A percentile compares a stretch with the other conserved stretches of the same genome.
Conservation (phyloP, 1,140 invertebrate genomes). For the Paracyclopina nana region DNA sequence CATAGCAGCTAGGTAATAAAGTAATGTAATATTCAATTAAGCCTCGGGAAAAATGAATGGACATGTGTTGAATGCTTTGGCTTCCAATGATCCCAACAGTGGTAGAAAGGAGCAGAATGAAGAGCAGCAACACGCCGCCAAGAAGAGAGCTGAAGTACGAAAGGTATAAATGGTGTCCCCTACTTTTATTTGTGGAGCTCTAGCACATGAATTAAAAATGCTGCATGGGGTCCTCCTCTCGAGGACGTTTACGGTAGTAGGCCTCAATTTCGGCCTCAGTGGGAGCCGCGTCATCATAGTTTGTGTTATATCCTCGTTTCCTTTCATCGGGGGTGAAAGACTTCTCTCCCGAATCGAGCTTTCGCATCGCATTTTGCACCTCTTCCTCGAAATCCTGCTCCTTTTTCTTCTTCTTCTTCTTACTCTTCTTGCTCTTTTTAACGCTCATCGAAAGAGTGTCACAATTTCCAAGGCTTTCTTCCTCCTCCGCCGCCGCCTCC, state of each 20-base stretch:
- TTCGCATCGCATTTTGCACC: constrained; percentile 28
- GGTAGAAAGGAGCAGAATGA: no score
- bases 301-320: constrained; percentile 74
- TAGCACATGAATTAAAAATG: not conserved
- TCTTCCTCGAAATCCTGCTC: constrained; percentile 29
- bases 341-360: constrained; percentile 19
- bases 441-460: constrained; percentile 18
- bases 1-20: no score
- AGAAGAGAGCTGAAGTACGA: no score
- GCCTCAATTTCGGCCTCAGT: constrained; percentile 85
- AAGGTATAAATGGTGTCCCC: no score
- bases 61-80: no score
- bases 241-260: constrained; percentile 58
- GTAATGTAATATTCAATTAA: no score
- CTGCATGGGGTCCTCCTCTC: constrained; percentile 77
- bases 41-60: no score
- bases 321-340: constrained; percentile 47
- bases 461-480: constrained; percentile 4
- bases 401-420: constrained; percentile 37
- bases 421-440: constrained; percentile 44
- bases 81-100: no score
- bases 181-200: no score
- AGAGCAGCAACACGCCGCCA: no score
- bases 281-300: constrained; percentile 51
- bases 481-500: not conserved